Evolutionary conservation across 35 echinoderm and acorn worm genomes (phyloP).

Genomic region (Heliocidaris tuberculata): DNA sequence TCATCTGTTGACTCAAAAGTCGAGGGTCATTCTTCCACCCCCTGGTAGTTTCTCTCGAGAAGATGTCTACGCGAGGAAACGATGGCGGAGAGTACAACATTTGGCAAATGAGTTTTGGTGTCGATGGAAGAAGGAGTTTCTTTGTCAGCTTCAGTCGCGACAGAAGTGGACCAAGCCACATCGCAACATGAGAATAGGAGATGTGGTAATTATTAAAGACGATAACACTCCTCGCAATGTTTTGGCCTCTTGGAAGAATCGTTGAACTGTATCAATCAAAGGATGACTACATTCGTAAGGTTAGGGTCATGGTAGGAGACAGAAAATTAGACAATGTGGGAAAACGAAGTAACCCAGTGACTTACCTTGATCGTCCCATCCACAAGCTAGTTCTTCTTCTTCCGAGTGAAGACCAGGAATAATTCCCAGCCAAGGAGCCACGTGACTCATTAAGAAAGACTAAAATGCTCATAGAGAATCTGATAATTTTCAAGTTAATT

Average conservation of each 20-base stretch:
- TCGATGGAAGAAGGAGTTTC: slow-evolving; percentile 54
- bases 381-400: slow-evolving; percentile 35
- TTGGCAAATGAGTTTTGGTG: too few species aligned
- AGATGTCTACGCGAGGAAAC: slow-evolving; percentile 41
- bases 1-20: too few species aligned
- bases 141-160: background rate
- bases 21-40: slow-evolving; percentile 55
- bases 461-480: too few species aligned
- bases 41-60: slow-evolving; percentile 66
- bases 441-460: background rate
- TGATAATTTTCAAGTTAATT: too few species aligned
- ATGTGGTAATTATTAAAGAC: slow-evolving; percentile 33
- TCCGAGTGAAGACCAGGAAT: slow-evolving; percentile 6
- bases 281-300: slow-evolving; percentile 57
- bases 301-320: slow-evolving; percentile 41
- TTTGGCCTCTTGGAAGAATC: slow-evolving; percentile 46
- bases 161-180: too few species aligned
- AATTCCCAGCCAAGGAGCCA: slow-evolving; percentile 29
- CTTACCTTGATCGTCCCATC: slow-evolving; percentile 22
- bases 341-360: background rate
- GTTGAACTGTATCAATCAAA: slow-evolving; percentile 36
- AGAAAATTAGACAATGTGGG: background rate
- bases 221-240: slow-evolving; percentile 7
- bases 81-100: slow-evolving; percentile 61
- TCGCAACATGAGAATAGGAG: slow-evolving; percentile 38